These are phyloP conservation scores for Epinephelus coioides DNA, from an alignment of 2,797 vertebrate species.

Conservation along the genomic window DNA sequence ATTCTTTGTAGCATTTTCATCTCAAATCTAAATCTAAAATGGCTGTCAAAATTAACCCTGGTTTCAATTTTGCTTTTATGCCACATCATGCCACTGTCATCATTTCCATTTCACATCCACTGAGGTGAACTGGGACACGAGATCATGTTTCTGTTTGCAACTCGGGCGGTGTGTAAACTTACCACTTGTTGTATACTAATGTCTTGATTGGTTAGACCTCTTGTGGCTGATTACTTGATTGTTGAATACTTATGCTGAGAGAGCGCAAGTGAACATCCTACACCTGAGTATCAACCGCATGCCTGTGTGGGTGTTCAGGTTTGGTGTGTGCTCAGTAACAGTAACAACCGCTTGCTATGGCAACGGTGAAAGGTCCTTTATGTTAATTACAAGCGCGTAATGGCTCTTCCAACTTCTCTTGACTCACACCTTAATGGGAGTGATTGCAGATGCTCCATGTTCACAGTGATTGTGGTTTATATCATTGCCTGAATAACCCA, in stretches of 20 bases:
- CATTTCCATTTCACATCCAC: neutral
- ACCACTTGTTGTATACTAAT: neutral
- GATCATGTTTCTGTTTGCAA: conserved; percentile 14
- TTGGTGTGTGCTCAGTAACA: conserved; percentile 14
- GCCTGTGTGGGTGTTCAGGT: conserved; percentile 19
- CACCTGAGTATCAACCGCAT: neutral
- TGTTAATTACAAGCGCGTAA: conserved; percentile 58
- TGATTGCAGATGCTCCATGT: conserved; percentile 43
- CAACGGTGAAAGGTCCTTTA: conserved; percentile 43
- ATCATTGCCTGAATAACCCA: conserved; percentile 6
- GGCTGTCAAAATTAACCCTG: too few species aligned
- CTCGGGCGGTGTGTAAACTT: neutral
- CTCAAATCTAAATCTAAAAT: too few species aligned
- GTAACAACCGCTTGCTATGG: conserved; percentile 42
- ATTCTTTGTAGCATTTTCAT: too few species aligned
- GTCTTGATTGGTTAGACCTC: conserved; percentile 12
- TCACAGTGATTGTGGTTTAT: conserved; percentile 29
- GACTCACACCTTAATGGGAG: conserved; percentile 41
- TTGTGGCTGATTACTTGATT: conserved; percentile 23
- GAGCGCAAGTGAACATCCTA: conserved; percentile 7
- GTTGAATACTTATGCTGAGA: neutral
- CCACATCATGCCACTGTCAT: neutral
- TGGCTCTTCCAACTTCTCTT: conserved; percentile 52
- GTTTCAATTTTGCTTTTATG: neutral
- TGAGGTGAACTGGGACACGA: neutral